Percentiles rank a stretch among this genome's conserved stretches.
Evolutionary conservation across 2,888 invertebrate species (phyloP).

Genomic region (Pachliopta kotzebuea): DNA sequence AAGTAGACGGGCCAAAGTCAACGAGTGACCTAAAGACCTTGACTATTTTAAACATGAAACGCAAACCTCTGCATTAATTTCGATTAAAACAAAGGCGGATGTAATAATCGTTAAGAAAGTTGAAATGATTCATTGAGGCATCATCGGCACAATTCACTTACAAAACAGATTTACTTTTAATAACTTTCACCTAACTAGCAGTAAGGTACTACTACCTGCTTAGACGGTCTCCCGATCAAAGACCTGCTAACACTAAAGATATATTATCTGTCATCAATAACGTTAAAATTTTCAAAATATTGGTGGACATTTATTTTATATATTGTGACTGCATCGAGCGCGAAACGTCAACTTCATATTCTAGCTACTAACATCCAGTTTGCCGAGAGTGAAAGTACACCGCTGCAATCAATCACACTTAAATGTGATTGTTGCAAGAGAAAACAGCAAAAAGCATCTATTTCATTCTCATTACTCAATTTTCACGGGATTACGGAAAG

Average conservation of each 20-base stretch:
- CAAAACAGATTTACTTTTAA: no score
- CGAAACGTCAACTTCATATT: not conserved
- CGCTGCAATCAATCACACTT: not conserved
- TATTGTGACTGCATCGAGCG: not conserved
- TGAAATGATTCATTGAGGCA: no score
- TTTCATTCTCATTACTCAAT: slow-evolving; percentile 1
- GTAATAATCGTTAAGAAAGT: no score
- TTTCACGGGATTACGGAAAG: not conserved
- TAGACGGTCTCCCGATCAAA: no score
- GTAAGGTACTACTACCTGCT: no score
- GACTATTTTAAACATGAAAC: no score
- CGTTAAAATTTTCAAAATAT: not conserved
- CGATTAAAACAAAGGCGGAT: no score
- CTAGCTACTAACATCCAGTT: not conserved
- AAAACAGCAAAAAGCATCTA: not conserved
- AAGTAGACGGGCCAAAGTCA: not conserved
- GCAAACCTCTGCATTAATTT: no score
- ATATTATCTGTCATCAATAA: not conserved
- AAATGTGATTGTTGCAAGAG: not conserved
- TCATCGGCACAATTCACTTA: no score
- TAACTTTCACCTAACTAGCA: no score
- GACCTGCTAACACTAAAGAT: no score
- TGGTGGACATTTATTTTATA: not conserved
- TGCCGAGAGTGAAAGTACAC: not conserved
- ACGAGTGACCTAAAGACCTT: not conserved